These are phyloP conservation scores for Akabosia matsudoensis DNA, from an alignment of 1,140 invertebrate genomes.

Conservation along the genomic window DNA sequence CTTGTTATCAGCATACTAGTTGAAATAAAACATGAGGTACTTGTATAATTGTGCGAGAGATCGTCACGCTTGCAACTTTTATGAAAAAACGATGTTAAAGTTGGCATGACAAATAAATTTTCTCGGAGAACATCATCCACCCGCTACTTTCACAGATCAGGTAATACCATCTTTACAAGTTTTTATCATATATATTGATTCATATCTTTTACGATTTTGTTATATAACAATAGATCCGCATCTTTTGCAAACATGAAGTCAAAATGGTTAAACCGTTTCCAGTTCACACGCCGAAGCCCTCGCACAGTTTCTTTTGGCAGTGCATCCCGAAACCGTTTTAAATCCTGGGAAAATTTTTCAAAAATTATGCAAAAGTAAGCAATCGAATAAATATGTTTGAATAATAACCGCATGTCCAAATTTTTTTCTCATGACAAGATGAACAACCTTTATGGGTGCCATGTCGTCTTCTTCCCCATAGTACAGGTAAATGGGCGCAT, in stretches of 20 bases:
- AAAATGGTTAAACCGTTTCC: background rate
- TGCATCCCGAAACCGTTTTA: background rate
- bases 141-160: too few relatives aligned
- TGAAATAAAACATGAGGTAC: too few relatives aligned
- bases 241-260: conserved; percentile 16
- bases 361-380: background rate
- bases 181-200: background rate
- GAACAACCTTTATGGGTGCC: conserved; percentile 48
- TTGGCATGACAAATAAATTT: too few relatives aligned
- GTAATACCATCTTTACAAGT: too few relatives aligned
- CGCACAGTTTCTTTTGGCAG: background rate
- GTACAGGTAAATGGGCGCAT: conserved; percentile 61
- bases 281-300: background rate
- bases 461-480: conserved; percentile 61
- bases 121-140: too few relatives aligned
- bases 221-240: conserved; percentile 1
- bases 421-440: background rate
- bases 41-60: too few relatives aligned
- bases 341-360: background rate
- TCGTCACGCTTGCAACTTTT: too few relatives aligned
- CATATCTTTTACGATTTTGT: background rate
- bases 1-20: too few relatives aligned
- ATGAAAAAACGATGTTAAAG: too few relatives aligned
- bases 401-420: background rate
- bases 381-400: background rate